Percentiles rank a stretch among this genome's conserved stretches.
Evolutionary conservation across 2,797 vertebrate species (phyloP).

Genomic region (Melanogrammus aeglefinus): DNA sequence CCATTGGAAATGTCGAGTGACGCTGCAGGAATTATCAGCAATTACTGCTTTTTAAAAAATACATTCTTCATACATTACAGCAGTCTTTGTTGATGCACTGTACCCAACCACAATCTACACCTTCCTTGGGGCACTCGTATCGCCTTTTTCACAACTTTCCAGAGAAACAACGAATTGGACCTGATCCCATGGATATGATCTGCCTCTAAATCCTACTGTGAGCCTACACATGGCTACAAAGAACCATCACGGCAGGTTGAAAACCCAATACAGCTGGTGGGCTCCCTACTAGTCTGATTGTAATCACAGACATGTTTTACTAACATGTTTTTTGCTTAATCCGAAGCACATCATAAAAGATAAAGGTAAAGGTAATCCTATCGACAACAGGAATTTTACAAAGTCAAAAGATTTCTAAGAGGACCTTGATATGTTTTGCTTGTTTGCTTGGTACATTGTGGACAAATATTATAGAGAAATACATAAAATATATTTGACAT

Average conservation of each 20-base stretch:
- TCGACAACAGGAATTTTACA: too few species aligned
- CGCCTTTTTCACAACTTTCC: neutral
- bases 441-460: neutral
- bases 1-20: neutral
- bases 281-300: neutral
- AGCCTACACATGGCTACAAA: constrained; percentile 8
- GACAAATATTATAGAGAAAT: neutral
- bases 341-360: too few species aligned
- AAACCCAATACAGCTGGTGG: neutral
- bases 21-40: neutral
- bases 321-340: neutral
- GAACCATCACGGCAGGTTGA: neutral
- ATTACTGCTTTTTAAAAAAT: neutral
- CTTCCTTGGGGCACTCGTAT: neutral
- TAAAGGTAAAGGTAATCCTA: neutral
- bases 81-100: neutral
- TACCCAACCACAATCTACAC: neutral
- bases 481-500: neutral
- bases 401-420: too few species aligned
- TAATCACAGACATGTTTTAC: neutral
- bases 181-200: too few species aligned
- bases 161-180: neutral
- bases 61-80: neutral
- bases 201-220: neutral
- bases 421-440: neutral